Evolutionary conservation across 1,140 invertebrate genomes (phyloP).

Genomic region (Cryptotermes secundus): DNA sequence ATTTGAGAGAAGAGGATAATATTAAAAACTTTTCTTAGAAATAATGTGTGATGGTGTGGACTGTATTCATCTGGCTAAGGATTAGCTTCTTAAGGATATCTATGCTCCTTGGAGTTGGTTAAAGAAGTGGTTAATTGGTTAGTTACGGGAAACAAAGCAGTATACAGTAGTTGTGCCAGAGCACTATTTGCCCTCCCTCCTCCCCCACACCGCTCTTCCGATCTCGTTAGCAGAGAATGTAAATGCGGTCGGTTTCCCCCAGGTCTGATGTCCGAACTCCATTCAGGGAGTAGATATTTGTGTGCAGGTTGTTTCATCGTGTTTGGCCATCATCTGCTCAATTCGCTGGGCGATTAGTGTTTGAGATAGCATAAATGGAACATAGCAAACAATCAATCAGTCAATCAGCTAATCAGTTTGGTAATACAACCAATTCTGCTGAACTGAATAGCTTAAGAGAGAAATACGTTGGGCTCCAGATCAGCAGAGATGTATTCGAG

Average conservation of each 20-base stretch:
- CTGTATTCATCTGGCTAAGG: too few relatives aligned
- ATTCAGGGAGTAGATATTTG: not conserved
- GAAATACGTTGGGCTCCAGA: too few relatives aligned
- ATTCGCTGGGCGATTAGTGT: not conserved
- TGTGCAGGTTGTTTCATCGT: not conserved
- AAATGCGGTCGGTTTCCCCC: not conserved
- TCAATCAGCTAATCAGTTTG: not conserved
- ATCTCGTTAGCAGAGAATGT: not conserved
- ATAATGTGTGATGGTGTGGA: too few relatives aligned
- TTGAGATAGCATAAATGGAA: not conserved
- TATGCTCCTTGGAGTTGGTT: too few relatives aligned
- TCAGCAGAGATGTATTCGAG: too few relatives aligned
- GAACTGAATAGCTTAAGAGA: not conserved
- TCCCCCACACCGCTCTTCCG: not conserved
- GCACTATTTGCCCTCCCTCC: too few relatives aligned
- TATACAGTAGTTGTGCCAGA: too few relatives aligned
- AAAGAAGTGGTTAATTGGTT: too few relatives aligned
- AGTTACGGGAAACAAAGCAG: too few relatives aligned
- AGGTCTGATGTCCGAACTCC: not conserved
- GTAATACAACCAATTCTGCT: not conserved
- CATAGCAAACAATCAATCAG: not conserved
- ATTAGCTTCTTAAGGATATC: too few relatives aligned
- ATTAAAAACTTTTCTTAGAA: too few relatives aligned
- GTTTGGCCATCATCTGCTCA: not conserved
- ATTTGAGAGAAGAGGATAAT: too few relatives aligned